Base-by-base conservation (phyloP, 2,888 invertebrate genomes). In the Dryocosmus kuriphilus region DNA sequence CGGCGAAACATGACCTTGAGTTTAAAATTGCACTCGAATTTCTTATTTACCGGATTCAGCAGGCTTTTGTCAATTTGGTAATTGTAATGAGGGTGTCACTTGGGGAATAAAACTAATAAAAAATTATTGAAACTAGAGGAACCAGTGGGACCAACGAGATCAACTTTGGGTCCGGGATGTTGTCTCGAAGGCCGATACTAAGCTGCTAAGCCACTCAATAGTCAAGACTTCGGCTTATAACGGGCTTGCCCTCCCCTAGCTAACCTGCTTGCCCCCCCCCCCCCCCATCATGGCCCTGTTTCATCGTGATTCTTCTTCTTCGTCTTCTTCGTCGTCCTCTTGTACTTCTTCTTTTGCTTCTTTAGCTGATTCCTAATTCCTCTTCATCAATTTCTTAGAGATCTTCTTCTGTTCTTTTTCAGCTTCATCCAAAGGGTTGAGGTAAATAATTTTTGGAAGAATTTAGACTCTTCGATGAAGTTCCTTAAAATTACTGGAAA, bases 141-240 rank as follows among this genome's bases (percentile, higher is more conserved):
- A 78, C 77, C 74, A 57, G 77, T 60, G 74, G 78, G 41, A 67
- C 41, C 41, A 67, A 27, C 14, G 30, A 19, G 62, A 62, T 8
- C 46, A 46, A 27, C 57, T 57, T 57, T 57, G 67, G 67, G 27
- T 27, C 24, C 27, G 67, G 19, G 67, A 71, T 71, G 67, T 76
- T 76, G 78, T 71, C 75, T 82, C 80, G 80, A 78, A 84, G 84
- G 83, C 83, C 82, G 92, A 86, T 93, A 94, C 87, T 92, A 91
- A 83, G 91, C 92, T 88, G 94, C 93, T 88, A 93, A 94, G 87
- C 93, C 92, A 90, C 92, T 92, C 63, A 92, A 89, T 93, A 93
- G 84, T 91, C 91, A 77, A 81, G 84, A 86, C 92, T 92, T 82
- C 92, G 92, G 88, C 94, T 94, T 91, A 91, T 91, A 91, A 91